Evolutionary conservation across 2,113 vertebrate genomes (phyloP), one percentile per base, ranked within the genome.

Genomic region (Tachycineta bicolor): DNA sequence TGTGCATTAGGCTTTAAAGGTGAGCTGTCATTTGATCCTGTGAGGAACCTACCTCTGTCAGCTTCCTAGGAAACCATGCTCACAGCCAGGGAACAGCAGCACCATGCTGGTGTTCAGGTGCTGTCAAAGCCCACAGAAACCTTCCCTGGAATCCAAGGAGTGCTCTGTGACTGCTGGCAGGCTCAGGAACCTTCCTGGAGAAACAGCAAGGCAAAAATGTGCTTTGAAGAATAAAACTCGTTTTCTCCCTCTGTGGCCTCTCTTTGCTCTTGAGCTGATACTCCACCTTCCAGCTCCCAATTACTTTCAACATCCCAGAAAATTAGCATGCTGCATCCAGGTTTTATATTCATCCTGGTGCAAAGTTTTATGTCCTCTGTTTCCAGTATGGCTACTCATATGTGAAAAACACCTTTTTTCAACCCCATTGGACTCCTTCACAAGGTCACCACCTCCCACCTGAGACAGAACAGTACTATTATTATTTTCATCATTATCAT

Each of bases 1-100:
- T 85, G 83, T 2, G 0, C 44, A 19, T 90, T 90, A 70, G 23
- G 89, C 82, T 97, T 81, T 83, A 80, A 94, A 97, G 89, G 60
- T 95, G 58, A 89, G 60, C 83, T 86, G 74, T 33, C 39, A 9
- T 74, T 86, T 73, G 49, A 69, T 89, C 74, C 68, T 88, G 77
- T 55, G 59, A 92, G 75, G 68, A 71, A 2, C 60, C 11, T 14
- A 67, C 26, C 13, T 70, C 47, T 55, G 47, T 46, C 39, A 65
- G 2, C 69, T 86, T n/a, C 56, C 49, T 50, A 5, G 9, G 88
- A 56, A 86, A 37, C 29, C 2, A 0, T 2, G 23, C n/a, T 71
- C 23, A 1, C 37, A 52, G 17, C 56, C 44, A 22, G 29, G 79
- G 34, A 75, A 6, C 75, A 37, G 10, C 65, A 77, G 59, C 73